Base-by-base conservation (phyloP, 2,113 vertebrate species). In the Anoplopoma fimbria region DNA sequence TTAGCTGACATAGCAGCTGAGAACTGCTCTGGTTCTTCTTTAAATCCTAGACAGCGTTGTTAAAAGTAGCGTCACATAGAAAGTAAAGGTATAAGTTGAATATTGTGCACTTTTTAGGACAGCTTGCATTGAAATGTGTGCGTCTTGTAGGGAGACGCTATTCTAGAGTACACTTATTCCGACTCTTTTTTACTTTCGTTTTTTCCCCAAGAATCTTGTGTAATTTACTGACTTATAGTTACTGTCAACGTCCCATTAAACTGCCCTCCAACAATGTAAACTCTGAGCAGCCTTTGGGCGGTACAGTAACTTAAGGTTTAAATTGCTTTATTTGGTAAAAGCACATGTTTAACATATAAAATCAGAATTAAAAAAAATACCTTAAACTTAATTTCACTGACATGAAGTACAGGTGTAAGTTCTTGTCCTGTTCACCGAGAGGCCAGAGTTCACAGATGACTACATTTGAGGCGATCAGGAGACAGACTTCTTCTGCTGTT, bases 401-500 rank as follows among this genome's bases (percentile, higher is more conserved):
- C 29, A 23, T 34, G 19, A 57, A n/a, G n/a, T n/a, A n/a, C n/a
- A n/a, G 27, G 40, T 4, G 49, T 17, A 19, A 6, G 15, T n/a
- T n/a, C n/a, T n/a, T n/a, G n/a, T n/a, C n/a, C n/a, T n/a, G n/a
- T n/a, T n/a, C n/a, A n/a, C n/a, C n/a, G 13, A 68, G 14, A 53
- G 31, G 15, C n/a, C 9, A 17, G 2, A 63, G 51, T 47, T 94
- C 88, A 95, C 76, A 95, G 92, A 42, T 68, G 79, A 29, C 93
- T 92, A 0, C 89, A 34, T 23, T 81, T 89, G 12, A 95, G 93
- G 19, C 87, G 89, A n/a, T 87, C 88, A 45, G 95, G 95, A 34
- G 95, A 96, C 47, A 91, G 69, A 33, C 91, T 94, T 75, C 91
- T 92, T 78, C 79, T 91, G 77, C 78, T 81, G 31, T 82, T 94